Conservation (phyloP, 1,140 invertebrate genomes). For the Diploscapter pachys region DNA sequence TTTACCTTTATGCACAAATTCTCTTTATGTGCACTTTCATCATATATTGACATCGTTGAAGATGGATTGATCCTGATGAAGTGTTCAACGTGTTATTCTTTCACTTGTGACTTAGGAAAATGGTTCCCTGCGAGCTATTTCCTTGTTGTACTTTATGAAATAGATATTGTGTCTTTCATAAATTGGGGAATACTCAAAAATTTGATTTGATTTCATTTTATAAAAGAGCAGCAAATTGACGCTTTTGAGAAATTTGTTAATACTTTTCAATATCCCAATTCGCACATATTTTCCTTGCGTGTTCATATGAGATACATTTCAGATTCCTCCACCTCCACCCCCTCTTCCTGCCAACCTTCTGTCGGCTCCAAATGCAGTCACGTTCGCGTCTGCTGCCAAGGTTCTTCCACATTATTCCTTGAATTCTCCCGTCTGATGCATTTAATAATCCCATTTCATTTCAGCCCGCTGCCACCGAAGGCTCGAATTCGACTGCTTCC, state of each 20-base stretch:
- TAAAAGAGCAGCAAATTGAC: too few species aligned
- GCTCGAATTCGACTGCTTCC: neutral
- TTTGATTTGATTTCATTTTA: neutral
- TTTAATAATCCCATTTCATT: too few species aligned
- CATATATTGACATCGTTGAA: too few species aligned
- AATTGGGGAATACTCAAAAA: neutral
- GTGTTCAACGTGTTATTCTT: too few species aligned
- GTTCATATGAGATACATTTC: slow-evolving; percentile 3
- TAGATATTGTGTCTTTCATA: neutral
- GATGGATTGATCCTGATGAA: too few species aligned
- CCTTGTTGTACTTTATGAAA: too few species aligned
- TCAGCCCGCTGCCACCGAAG: neutral
- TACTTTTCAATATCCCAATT: slow-evolving; percentile 1
- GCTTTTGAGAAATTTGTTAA: too few species aligned
- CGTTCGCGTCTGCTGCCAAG: slow-evolving; percentile 11
- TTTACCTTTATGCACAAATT: too few species aligned
- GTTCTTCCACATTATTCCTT: slow-evolving; percentile 1
- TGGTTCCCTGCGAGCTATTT: too few species aligned
- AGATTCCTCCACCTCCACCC: slow-evolving; percentile 35
- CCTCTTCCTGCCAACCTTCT: slow-evolving; percentile 32
- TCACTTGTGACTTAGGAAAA: too few species aligned
- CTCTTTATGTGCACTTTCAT: too few species aligned
- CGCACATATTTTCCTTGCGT: neutral
- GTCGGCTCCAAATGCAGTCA: slow-evolving; percentile 11
- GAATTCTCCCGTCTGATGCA: neutral